Evolutionary conservation across 2,113 vertebrate genomes (phyloP), one percentile per base, ranked within the genome.

Genomic region (Dasypus novemcinctus): DNA sequence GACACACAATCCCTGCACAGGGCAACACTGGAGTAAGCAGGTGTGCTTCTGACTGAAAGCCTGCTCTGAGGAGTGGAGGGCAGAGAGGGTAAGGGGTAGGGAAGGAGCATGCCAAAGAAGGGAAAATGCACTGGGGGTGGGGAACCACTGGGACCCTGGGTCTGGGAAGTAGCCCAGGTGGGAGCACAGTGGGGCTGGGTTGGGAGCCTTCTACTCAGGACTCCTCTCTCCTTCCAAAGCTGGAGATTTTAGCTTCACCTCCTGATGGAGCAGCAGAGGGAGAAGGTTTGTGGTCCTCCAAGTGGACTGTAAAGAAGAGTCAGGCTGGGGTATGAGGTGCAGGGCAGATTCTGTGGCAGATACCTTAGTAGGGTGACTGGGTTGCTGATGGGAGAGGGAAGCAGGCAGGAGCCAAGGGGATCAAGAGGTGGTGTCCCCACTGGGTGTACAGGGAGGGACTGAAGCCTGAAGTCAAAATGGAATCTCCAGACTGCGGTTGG

Each of bases 401-500:
- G 18, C 21, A 23, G 17, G 21, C 71, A 38, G 85, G 33, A 31
- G 69, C 27, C 20, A 12, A 57, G 43, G 66, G 71, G 91, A 1
- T 18, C 41, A 12, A 23, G 21, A 80, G 66, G 66, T 46, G 59
- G 52, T 78, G 46, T 57, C 91, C 85, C 61, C 14, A 38, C 23
- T 38, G 66, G 54, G 46, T 61, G 31, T 71, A 23, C 66, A 74
- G 76, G 72, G 49, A 92, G 88, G 81, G 68, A 20, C 33, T 7
- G 23, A 33, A 76, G 95, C 83, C n/a, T n/a, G n/a, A n/a, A n/a
- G n/a, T 80, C 72, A 95, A 72, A 36, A 52, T 23, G 23, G 9
- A 23, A 87, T 80, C 87, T 89, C 83, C 82, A 84, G 82, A 49
- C 12, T 6, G 13, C 87, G 78, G 3, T 92, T 94, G 87, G 90